Evolutionary conservation across 1,140 invertebrate genomes (phyloP), one percentile per base, ranked within the genome.

Genomic region (Atta cephalotes): DNA sequence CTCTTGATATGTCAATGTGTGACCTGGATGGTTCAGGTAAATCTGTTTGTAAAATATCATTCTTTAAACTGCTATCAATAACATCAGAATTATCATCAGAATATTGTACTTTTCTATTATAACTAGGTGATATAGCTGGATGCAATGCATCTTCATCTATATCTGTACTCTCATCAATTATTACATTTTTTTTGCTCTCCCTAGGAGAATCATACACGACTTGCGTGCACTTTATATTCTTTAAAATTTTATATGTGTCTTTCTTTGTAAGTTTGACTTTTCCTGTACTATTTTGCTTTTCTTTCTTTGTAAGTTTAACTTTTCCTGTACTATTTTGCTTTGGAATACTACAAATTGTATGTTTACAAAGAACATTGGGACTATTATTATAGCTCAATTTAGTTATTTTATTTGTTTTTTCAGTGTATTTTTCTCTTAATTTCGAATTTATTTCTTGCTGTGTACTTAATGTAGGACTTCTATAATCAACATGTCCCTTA

Each of bases 151-250:
- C 63, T 2, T 82, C 76, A 1, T 80, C 70, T 72, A 9, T 45
- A 70, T 92, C 85, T 79, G 51, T 62, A n/a, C 81, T 90, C 53
- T 91, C 66, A 31, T 91, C 45, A 35, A 82, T 79, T 65, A 71
- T 9, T 18, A 74, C 18, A 74, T 28, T 53, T n/a, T 62, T 25
- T 51, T 62, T 82, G 7, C 18, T 21, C 18, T 63, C 12, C 86
- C 31, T 91, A 28, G 74, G 79, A 31, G 82, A 84, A 66, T 89
- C 53, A 7, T 91, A 91, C 0, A 72, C 4, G 10, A 80, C 3
- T 74, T 56, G 45, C 12, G 68, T 85, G 16, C 53, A 28, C 5
- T 45, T 86, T 56, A 91, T 89, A 72, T 85, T 91, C 39, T 49
- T 87, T 0, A 85, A 70, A 68, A 89, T 87, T 45, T 86, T 85